Evolutionary conservation across 1,140 invertebrate species (phyloP), one percentile per base, ranked within the genome.

Genomic region (Paraescarpia echinospica): DNA sequence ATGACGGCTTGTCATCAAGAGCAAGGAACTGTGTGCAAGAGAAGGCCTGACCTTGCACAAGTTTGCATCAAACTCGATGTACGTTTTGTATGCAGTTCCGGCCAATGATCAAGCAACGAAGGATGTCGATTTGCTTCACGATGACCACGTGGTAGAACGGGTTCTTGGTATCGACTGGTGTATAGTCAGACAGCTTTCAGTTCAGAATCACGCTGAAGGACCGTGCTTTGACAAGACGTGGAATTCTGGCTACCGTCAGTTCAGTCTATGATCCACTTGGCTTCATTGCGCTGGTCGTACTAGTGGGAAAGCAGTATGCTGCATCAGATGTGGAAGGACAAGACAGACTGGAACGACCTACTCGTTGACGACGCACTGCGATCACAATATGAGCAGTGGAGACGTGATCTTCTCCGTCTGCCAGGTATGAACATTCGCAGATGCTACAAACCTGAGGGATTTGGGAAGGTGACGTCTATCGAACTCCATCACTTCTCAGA

Each of bases 241-340:
- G 93, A 59, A 92, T 94, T 22, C 41, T 95, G 31, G 93, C 94
- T 27, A 94, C 92, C 12, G 92, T 94, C 8, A 90, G 91, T 1
- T 94, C 93, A 18, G 90, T 94, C 34, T 94, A 93, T 93, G 94
- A 95, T 35, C 94, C 94, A 1, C 77, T 94, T 27, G 94, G 94
- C 89, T 93, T 94, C 34, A 27, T 94, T 22, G 93, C 94, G 2
- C 93, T 93, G 18, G 92, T 94, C 51, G 92, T 93, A 27, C 91
- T 94, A 18, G 91, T 22, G 0, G 94, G 93, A 48, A 94, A 94
- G 48, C 94, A 94, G 59, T 51, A 89, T 88, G 18, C 33, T 92
- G n/a, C 51, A 89, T 4, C 33, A 89, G 4, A 88, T 92, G 59
- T 92, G 22, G 6, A 34, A 9, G 12, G 35, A 89, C 9, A 34